phyloP scores from a whole-genome alignment of 1,140 invertebrate genomes.

The Mylabris phalerata region DNA sequence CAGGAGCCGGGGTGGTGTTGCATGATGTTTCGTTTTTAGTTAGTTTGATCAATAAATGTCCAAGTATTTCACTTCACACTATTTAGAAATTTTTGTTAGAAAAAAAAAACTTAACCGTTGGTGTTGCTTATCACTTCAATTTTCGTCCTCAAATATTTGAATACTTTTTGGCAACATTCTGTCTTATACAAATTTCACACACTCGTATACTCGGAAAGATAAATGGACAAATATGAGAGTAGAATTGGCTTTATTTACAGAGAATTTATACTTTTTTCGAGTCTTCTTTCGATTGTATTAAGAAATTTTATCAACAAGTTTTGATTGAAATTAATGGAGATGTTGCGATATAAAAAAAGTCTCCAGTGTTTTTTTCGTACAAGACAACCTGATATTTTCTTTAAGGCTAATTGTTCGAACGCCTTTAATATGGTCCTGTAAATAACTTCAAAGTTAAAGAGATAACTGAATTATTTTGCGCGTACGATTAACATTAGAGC shows the following conservation, averaged over 20 bases:
- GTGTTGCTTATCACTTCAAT: constrained; percentile 1
- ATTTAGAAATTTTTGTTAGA: neutral
- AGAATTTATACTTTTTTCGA: too few relatives aligned
- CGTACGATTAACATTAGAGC: constrained; percentile 6
- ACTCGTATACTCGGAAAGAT: neutral
- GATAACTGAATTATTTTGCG: constrained; percentile 5
- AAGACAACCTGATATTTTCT: constrained; percentile 5
- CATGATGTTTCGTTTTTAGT: constrained; percentile 29
- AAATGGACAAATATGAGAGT: too few relatives aligned
- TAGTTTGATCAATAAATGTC: constrained; percentile 22
- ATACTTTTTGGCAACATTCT: constrained; percentile 6
- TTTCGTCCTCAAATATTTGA: neutral
- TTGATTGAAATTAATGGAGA: constrained; percentile 10
- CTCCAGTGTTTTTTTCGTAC: neutral
- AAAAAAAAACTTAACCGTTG: neutral
- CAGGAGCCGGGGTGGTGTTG: constrained; percentile 47
- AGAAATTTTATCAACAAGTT: constrained; percentile 5
- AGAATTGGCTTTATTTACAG: too few relatives aligned
- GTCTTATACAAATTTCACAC: neutral
- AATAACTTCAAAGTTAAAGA: constrained; percentile 9
- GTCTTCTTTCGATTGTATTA: too few relatives aligned
- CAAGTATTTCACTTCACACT: constrained; percentile 11
- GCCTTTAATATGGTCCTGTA: constrained; percentile 4
- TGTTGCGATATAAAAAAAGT: neutral
- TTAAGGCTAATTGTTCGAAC: neutral